phyloP scores from a whole-genome alignment of 1,140 invertebrate genomes.

The Aphidius gifuensis region DNA sequence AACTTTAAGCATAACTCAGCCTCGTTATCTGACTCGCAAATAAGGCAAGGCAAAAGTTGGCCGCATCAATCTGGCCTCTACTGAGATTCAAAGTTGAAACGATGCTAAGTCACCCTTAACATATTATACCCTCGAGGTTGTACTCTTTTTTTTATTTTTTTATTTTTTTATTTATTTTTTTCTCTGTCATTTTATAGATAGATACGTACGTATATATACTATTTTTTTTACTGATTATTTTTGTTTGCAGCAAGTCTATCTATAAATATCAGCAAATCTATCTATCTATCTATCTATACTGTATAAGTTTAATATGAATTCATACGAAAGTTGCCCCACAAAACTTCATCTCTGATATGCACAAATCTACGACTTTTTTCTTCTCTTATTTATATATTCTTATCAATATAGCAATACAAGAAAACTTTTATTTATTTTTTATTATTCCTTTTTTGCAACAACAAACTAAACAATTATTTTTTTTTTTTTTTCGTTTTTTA shows the following conservation, averaged over 20 bases:
- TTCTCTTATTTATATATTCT: not conserved
- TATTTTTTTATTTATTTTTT: constrained; percentile 25
- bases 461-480: too few relatives aligned
- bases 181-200: not conserved
- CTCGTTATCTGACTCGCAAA: constrained; percentile 59
- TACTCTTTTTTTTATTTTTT: constrained; percentile 26
- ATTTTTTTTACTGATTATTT: constrained; percentile 31
- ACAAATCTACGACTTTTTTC: not conserved
- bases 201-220: constrained; percentile 1
- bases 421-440: too few relatives aligned
- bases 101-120: constrained; percentile 55
- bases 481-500: too few relatives aligned
- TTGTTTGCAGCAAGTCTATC: constrained; percentile 8
- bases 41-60: constrained; percentile 56
- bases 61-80: constrained; percentile 56
- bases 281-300: too few relatives aligned
- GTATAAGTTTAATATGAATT: too few relatives aligned
- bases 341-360: too few relatives aligned
- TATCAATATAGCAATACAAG: too few relatives aligned
- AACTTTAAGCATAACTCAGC: constrained; percentile 55
- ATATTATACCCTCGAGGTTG: constrained; percentile 51
- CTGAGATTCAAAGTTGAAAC: constrained; percentile 57
- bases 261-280: too few relatives aligned
- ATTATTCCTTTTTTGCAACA: too few relatives aligned
- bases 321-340: too few relatives aligned